Evolutionary conservation across 1,140 invertebrate genomes (phyloP).

Genomic region (Rhyacophila brunnea): DNA sequence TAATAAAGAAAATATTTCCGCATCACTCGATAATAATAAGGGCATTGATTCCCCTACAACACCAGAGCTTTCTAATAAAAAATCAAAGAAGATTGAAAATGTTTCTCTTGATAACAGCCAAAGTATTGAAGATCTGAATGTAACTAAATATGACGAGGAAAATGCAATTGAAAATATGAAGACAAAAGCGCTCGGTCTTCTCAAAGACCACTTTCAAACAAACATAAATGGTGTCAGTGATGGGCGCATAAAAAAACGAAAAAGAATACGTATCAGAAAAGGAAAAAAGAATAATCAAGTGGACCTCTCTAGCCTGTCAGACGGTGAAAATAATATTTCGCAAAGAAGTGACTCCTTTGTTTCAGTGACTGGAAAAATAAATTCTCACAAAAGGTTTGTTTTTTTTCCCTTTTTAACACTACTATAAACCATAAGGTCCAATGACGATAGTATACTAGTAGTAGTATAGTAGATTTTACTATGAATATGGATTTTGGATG

Average conservation of each 20-base stretch:
- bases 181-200: slow-evolving; percentile 21
- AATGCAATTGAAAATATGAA: slow-evolving; percentile 22
- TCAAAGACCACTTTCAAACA: slow-evolving; percentile 21
- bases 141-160: slow-evolving; percentile 13
- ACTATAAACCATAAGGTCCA: no score
- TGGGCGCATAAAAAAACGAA: slow-evolving; percentile 33
- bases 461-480: no score
- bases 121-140: slow-evolving; percentile 25
- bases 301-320: slow-evolving; percentile 19
- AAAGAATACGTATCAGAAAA: slow-evolving; percentile 28
- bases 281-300: slow-evolving; percentile 30
- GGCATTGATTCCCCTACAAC: slow-evolving; percentile 1
- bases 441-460: no score
- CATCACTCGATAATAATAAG: neutral
- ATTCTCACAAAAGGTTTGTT: slow-evolving; percentile 26
- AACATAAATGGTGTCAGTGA: slow-evolving; percentile 28
- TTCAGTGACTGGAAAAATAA: slow-evolving; percentile 27
- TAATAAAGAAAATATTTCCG: slow-evolving; percentile 21
- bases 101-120: slow-evolving; percentile 16
- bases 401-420: no score
- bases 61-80: slow-evolving; percentile 12
- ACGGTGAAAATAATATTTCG: slow-evolving; percentile 24
- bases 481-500: no score
- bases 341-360: slow-evolving; percentile 19
- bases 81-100: slow-evolving; percentile 13